Evolutionary conservation across 2,797 vertebrate genomes (phyloP).

Genomic region (Stomatorhinus walkeri): DNA sequence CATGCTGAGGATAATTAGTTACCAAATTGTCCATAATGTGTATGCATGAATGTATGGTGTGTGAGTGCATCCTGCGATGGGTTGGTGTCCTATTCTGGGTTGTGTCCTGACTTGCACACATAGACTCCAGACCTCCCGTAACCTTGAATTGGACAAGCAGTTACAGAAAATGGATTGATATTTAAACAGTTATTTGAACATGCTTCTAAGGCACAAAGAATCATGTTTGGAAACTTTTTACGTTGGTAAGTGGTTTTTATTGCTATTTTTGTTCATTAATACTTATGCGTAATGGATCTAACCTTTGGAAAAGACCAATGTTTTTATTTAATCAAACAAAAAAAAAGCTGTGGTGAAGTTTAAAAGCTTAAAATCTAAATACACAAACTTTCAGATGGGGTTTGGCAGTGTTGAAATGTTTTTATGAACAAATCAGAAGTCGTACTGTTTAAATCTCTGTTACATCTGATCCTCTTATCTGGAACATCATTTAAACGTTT

Average conservation of each 20-base stretch:
- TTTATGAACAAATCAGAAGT: not conserved
- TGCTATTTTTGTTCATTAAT: not conserved
- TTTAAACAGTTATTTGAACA: not conserved
- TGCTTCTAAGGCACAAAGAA: not conserved
- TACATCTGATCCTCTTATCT: not conserved
- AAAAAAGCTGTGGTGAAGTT: not conserved
- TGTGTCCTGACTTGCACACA: not conserved
- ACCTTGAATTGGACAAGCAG: not conserved
- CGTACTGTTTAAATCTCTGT: not conserved
- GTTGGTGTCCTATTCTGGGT: not conserved
- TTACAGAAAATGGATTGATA: not conserved
- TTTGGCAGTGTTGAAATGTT: not conserved
- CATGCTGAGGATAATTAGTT: not conserved
- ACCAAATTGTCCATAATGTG: not conserved
- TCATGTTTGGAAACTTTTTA: not conserved
- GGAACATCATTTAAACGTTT: not conserved
- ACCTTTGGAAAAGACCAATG: not conserved
- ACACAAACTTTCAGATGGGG: not conserved
- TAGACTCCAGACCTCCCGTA: not conserved
- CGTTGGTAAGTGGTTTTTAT: not conserved
- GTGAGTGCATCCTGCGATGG: not conserved
- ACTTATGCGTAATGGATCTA: not conserved
- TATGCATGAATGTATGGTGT: not conserved
- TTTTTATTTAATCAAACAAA: not conserved
- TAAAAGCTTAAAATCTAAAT: conserved; percentile 5